A percentile compares a stretch with the other conserved stretches of the same genome.
Conservation (phyloP, 2,797 vertebrate species). For the Squalus acanthias region DNA sequence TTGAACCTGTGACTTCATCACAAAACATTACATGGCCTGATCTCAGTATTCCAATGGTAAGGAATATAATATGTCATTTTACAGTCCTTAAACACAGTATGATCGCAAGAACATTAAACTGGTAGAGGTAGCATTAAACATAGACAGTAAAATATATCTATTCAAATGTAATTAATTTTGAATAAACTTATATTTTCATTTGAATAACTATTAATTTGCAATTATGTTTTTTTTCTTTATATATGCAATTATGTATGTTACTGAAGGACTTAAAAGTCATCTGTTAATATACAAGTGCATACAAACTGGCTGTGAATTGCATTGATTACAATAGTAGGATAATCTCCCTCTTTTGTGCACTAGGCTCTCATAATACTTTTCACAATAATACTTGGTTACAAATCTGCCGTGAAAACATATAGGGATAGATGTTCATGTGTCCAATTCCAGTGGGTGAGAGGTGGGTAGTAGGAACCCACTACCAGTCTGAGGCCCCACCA, state of each 20-base stretch:
- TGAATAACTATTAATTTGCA: neutral
- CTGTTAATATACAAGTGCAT: neutral
- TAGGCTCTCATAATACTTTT: no score
- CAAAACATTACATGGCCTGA: constrained; percentile 82
- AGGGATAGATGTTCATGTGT: no score
- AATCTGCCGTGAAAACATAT: no score
- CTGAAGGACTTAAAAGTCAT: neutral
- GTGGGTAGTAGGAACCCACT: no score
- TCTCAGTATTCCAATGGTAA: constrained; percentile 70
- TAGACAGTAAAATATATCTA: neutral
- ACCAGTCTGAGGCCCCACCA: no score
- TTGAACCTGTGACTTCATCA: constrained; percentile 62
- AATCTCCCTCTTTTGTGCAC: no score
- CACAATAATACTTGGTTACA: no score
- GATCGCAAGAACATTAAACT: neutral
- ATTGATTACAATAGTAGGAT: neutral
- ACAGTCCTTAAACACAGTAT: neutral
- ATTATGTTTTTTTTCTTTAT: neutral
- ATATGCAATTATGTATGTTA: neutral
- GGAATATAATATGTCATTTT: constrained; percentile 29
- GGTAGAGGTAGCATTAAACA: neutral
- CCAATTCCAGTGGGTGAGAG: no score
- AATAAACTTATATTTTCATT: neutral
- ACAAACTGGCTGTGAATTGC: neutral
- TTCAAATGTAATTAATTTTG: neutral